Evolutionary conservation across 2,797 vertebrate genomes (phyloP).

Genomic region (Hylomyscus alleni): DNA sequence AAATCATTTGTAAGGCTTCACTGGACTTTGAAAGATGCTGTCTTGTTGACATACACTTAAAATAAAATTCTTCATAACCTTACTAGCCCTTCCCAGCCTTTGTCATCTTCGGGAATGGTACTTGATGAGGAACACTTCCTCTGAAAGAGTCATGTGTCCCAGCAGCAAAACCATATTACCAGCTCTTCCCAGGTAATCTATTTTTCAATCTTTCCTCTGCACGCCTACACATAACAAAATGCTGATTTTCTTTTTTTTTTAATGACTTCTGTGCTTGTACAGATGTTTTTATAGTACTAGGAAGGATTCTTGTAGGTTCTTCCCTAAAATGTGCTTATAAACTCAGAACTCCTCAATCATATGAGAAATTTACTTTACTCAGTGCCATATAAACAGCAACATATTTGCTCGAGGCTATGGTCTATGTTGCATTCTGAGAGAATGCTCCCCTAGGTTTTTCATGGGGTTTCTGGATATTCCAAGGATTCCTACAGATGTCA

Average conservation of each 20-base stretch:
- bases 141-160: not conserved
- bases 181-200: not conserved
- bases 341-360: conserved; percentile 46
- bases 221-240: conserved; percentile 51
- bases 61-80: conserved; percentile 42
- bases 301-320: not conserved
- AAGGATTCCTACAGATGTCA: not conserved
- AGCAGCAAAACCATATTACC: not conserved
- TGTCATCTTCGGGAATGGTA: not conserved
- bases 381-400: not conserved
- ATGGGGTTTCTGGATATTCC: too few relatives aligned
- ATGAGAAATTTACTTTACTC: conserved; percentile 10
- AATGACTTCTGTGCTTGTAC: not conserved
- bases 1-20: conserved; percentile 48
- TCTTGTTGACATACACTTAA: conserved; percentile 7
- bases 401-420: not conserved
- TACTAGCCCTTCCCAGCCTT: not conserved
- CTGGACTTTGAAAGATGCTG: not conserved
- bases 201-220: conserved; percentile 63
- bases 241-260: conserved; percentile 48
- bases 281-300: conserved; percentile 3
- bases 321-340: not conserved
- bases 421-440: not conserved
- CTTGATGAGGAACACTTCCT: conserved; percentile 46
- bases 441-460: not conserved